A percentile compares a stretch with the other conserved stretches of the same genome.
Conservation (phyloP, 2,113 vertebrate species). For the Podarcis muralis region DNA sequence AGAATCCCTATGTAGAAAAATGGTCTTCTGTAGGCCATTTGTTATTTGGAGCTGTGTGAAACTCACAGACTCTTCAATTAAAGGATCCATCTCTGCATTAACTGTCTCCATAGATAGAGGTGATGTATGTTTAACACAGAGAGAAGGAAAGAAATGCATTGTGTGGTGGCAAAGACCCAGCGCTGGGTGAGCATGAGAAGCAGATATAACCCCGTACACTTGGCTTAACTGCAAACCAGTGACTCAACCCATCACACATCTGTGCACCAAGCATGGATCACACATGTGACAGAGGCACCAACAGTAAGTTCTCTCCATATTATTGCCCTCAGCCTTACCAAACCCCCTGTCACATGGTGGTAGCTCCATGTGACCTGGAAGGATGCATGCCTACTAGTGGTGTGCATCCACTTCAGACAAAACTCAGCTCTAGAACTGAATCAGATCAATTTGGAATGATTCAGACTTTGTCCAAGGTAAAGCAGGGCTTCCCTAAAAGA, state of each 20-base stretch:
- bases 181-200: constrained; percentile 50
- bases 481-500: too few relatives aligned
- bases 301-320: background rate
- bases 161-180: constrained; percentile 64
- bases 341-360: background rate
- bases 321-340: background rate
- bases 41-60: constrained; percentile 55
- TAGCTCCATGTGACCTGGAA: background rate
- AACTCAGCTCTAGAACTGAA: too few relatives aligned
- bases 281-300: background rate
- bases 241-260: constrained; percentile 55
- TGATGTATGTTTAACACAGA: constrained; percentile 62
- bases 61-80: constrained; percentile 62
- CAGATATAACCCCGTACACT: constrained; percentile 50
- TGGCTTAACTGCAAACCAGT: constrained; percentile 22
- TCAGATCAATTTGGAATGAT: too few relatives aligned
- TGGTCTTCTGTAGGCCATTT: constrained; percentile 40
- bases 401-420: background rate
- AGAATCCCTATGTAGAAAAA: constrained; percentile 55
- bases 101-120: constrained; percentile 69
- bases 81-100: constrained; percentile 55
- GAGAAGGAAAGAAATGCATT: constrained; percentile 55
- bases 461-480: too few relatives aligned
- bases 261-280: background rate
- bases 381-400: background rate